Base-by-base conservation (phyloP, 1,140 invertebrate species). In the Brachionus angularis region DNA sequence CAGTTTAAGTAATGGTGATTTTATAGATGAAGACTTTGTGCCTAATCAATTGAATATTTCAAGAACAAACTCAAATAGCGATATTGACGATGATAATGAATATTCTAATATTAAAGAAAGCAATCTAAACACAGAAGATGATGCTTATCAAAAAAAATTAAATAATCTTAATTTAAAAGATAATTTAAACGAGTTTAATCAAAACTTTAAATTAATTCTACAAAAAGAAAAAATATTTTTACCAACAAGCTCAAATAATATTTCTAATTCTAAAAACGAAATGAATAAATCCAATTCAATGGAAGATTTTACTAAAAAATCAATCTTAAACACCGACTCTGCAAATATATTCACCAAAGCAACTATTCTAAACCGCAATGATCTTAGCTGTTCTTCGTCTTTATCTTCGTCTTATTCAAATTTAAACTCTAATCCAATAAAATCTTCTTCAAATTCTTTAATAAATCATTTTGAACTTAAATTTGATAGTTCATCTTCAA, bases 21-120 rank as follows among this genome's bases (percentile, higher is more conserved):
- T 58, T 39, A 58, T 58, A 12, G 53, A 58, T 23, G 53, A 58
- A 18, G 53, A 58, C 25, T 58, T 58, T 58, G 36, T 58, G 12
- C 34, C 53, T 16, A 58, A 58, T 27, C 33, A 58, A 25, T 39
- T 58, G 33, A 58, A 58, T 39, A 58, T 58, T 39, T 58, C 53
- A 42, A 42, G 39, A 14, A 14, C 39, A 14, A 42, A 42, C 16
- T 42, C 39, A 5, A 58, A 58, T 39, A 39, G 33, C 10, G 34
- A 58, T 4, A 34, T 39, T 58, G 53, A 58, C 25, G 36, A 42
- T n/a, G 34, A 58, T 4, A 34, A 58, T 58, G 53, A 58, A 42
- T 58, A 42, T n/a, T 58, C 53, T 2, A 58, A 58, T n/a, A 39
- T 58, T 12, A 58, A 33, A 58, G 53, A 58, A 36, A 21, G n/a